Percentiles rank a stretch among this genome's conserved stretches.
These are phyloP conservation scores for Apamea epomidion DNA, from an alignment of 2,888 invertebrate species.

Conservation along the genomic window DNA sequence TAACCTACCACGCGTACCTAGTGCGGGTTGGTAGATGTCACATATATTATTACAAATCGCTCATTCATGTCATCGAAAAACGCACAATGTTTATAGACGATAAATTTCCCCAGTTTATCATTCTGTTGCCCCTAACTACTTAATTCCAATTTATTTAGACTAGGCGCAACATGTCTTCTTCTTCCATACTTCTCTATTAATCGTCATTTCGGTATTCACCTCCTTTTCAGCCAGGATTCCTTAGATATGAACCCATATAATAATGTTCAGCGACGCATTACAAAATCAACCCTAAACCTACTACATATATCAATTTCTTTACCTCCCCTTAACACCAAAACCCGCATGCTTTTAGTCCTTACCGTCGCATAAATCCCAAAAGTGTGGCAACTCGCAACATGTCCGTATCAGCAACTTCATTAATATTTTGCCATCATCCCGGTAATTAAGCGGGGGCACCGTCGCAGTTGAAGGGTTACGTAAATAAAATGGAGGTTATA, in stretches of 20 bases:
- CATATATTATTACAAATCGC: too few species aligned
- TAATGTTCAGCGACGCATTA: background rate
- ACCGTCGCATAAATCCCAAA: conserved; percentile 68
- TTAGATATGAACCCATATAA: background rate
- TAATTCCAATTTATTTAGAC: background rate
- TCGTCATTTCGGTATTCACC: background rate
- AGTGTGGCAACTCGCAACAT: conserved; percentile 75
- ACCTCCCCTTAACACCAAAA: conserved; percentile 71
- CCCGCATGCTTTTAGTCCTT: conserved; percentile 71
- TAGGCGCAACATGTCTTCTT: background rate
- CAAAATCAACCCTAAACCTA: conserved; percentile 56
- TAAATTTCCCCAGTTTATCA: background rate
- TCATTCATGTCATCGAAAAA: background rate
- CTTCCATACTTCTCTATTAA: background rate
- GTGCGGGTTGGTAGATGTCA: too few species aligned
- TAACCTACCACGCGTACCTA: too few species aligned
- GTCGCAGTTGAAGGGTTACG: conserved; percentile 71
- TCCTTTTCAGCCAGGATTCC: background rate
- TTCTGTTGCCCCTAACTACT: background rate
- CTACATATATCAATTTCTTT: conserved; percentile 64
- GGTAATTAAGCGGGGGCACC: conserved; percentile 78
- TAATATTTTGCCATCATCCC: conserved; percentile 84
- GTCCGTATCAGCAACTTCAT: conserved; percentile 85
- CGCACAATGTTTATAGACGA: background rate
- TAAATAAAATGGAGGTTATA: conserved; percentile 67